Percentiles rank a stretch among this genome's conserved stretches.
phyloP scores from a whole-genome alignment of 2,888 invertebrate genomes.

The Drosophila hamatofila region DNA sequence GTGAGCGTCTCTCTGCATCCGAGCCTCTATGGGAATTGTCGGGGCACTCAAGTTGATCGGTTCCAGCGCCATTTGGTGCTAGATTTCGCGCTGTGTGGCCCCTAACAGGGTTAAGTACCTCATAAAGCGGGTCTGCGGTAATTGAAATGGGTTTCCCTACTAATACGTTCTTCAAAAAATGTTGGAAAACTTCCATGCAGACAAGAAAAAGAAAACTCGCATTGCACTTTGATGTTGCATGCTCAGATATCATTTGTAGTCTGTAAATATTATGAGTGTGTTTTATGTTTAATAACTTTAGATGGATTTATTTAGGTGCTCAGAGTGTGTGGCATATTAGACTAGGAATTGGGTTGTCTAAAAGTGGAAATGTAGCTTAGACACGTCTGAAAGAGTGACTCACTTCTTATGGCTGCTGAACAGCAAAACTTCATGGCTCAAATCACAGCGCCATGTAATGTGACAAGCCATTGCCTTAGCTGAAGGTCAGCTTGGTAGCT shows the following conservation, averaged over 20 bases:
- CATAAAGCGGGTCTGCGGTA: conserved; percentile 46
- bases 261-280: conserved; percentile 8
- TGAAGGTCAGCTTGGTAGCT: neutral
- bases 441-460: neutral
- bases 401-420: neutral
- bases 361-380: neutral
- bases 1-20: neutral
- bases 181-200: neutral
- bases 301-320: neutral
- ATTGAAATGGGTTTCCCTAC: conserved; percentile 49
- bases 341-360: rapidly evolving
- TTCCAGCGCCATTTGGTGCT: conserved; percentile 48
- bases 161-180: conserved; percentile 7
- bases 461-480: neutral
- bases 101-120: conserved; percentile 48
- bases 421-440: conserved; percentile 5
- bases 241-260: conserved; percentile 9
- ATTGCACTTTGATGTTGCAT: conserved; percentile 15
- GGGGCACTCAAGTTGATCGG: conserved; percentile 40
- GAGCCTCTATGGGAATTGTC: conserved; percentile 27
- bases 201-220: neutral
- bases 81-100: conserved; percentile 62
- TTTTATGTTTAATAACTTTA: neutral
- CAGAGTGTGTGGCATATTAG: conserved; percentile 1
- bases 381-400: neutral